phyloP scores from a whole-genome alignment of 2,797 vertebrate species.

The Dendrocincla tyrannina region DNA sequence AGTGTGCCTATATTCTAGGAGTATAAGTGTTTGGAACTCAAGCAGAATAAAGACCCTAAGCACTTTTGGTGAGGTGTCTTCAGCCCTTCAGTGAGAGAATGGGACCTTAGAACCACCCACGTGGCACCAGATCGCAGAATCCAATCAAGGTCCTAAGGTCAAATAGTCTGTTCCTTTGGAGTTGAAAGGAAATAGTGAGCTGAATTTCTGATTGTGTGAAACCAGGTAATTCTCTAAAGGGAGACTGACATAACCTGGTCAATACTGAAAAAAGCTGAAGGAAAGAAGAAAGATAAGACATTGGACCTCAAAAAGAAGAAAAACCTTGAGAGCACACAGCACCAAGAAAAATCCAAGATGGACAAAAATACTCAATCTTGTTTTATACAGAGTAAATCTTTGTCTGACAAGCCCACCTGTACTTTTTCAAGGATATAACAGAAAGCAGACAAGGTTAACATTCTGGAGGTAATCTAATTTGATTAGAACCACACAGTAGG shows the following conservation, averaged over 20 bases:
- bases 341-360: background rate
- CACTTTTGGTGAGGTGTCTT: background rate
- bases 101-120: background rate
- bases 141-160: background rate
- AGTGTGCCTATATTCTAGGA: background rate
- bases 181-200: background rate
- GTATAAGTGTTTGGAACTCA: background rate
- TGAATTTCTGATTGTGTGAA: background rate
- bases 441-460: background rate
- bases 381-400: conserved; percentile 10
- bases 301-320: background rate
- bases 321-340: background rate
- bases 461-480: background rate
- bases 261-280: background rate
- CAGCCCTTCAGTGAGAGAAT: background rate
- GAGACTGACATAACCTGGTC: background rate
- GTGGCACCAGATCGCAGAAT: background rate
- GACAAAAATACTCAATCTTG: background rate
- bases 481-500: background rate
- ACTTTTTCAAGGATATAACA: conserved; percentile 35
- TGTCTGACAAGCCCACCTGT: background rate
- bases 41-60: background rate
- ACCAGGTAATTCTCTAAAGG: background rate
- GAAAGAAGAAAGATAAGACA: background rate
- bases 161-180: background rate